phyloP scores from a whole-genome alignment of 1,140 invertebrate genomes.

The Drosophila elegans region DNA sequence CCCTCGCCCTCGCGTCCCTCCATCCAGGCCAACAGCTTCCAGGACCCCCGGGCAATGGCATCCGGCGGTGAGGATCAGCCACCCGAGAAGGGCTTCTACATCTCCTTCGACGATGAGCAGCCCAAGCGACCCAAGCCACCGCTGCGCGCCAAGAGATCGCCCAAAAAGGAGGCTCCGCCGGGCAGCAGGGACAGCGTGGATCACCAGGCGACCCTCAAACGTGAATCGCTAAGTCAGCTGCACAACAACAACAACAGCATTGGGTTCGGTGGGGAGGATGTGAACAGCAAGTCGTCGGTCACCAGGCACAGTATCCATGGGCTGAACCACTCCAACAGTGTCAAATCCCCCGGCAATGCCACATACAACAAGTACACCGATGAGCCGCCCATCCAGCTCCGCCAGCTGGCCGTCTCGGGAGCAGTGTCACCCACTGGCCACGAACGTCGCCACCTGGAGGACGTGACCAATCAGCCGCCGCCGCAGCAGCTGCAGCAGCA shows the following conservation, averaged over 20 bases:
- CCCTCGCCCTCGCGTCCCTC: conserved; percentile 91
- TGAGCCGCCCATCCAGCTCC: conserved; percentile 74
- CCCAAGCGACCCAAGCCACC: conserved; percentile 96
- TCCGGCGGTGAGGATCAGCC: conserved; percentile 84
- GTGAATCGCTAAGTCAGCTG: conserved; percentile 85
- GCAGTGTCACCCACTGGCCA: conserved; percentile 37
- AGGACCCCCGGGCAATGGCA: conserved; percentile 83
- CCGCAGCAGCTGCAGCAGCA: conserved; percentile 45
- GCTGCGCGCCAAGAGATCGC: conserved; percentile 91
- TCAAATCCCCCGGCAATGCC: conserved; percentile 68
- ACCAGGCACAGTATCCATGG: conserved; percentile 56
- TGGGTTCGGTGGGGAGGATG: conserved; percentile 49
- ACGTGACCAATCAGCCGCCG: conserved; percentile 70
- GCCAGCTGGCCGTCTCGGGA: conserved; percentile 52
- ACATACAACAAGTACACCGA: conserved; percentile 84
- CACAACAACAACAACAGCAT: conserved; percentile 79
- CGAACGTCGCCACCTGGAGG: conserved; percentile 74
- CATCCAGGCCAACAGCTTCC: conserved; percentile 90
- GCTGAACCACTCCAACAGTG: conserved; percentile 50
- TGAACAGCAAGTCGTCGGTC: conserved; percentile 28
- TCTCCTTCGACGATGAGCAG: conserved; percentile 94
- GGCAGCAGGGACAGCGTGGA: conserved; percentile 81
- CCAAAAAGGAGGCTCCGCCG: conserved; percentile 88
- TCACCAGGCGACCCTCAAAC: conserved; percentile 73
- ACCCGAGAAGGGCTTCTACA: conserved; percentile 96